Conservation (phyloP, 2,113 vertebrate genomes). For the Neolamprologus ventralis region DNA sequence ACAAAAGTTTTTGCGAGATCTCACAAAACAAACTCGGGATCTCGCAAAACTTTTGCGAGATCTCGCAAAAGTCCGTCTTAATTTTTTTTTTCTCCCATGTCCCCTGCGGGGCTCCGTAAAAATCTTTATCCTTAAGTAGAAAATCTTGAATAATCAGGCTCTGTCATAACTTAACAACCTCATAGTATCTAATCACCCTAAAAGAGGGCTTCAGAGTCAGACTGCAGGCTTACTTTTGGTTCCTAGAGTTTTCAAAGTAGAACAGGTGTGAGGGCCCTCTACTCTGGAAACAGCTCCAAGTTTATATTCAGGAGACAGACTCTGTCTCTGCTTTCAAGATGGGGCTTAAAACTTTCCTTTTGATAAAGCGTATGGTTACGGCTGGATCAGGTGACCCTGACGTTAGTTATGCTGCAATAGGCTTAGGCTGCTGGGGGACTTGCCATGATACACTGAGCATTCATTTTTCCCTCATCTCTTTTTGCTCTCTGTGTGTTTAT, state of each 20-base stretch:
- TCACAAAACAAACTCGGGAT: too few relatives aligned
- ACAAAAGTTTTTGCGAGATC: too few relatives aligned
- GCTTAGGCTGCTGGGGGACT: not conserved
- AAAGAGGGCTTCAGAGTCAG: not conserved
- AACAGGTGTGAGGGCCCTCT: not conserved
- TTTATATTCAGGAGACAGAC: not conserved
- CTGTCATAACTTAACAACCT: not conserved
- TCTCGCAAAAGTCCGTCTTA: too few relatives aligned
- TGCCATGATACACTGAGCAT: not conserved
- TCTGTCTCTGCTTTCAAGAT: not conserved
- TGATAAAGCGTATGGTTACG: not conserved
- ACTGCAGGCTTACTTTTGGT: not conserved
- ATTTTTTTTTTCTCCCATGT: too few relatives aligned
- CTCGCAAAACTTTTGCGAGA: too few relatives aligned
- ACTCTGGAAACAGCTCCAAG: not conserved
- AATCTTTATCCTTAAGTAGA: not conserved
- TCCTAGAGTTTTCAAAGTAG: not conserved
- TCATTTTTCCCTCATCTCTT: not conserved
- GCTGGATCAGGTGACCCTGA: not conserved
- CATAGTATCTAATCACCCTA: not conserved
- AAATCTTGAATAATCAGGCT: not conserved
- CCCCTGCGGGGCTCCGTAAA: rapidly evolving
- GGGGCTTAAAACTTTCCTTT: not conserved
- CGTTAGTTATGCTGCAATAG: not conserved
- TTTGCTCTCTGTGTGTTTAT: not conserved